Evolutionary conservation across 2,797 vertebrate species (phyloP), one percentile per base, ranked within the genome.

Genomic region (Cryptoprocta ferox): DNA sequence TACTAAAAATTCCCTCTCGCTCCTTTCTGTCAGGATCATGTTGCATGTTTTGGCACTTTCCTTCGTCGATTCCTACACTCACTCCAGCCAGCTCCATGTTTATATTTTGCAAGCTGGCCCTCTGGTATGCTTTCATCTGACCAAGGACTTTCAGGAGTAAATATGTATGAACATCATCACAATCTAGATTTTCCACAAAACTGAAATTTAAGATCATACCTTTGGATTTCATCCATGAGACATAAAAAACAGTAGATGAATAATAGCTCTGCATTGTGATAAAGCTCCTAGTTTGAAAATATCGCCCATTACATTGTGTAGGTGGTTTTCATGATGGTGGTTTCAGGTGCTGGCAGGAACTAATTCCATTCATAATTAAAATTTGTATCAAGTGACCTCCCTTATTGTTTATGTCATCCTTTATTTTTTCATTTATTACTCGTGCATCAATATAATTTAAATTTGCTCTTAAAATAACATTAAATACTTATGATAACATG

Each of bases 341-440:
- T 30, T 75, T 75, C 28, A 45, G 15, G 21, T 63, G 19, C 35
- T 84, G 30, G n/a, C 14, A 42, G 56, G 94, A 95, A 83, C 75
- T 94, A 90, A 91, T 32, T 61, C 37, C 2, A 59, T 66, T 85
- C 21, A 90, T 66, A 95, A 95, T 83, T 70, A 89, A 42, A 92
- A 78, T 11, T 81, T 56, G 3, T 71, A 88, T 48, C 35, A 95
- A 96, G 37, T 97, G 48, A 79, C 30, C 63, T 71, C 48, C 37
- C 26, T 78, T 96, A 91, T 76, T 39, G 53, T 96, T 81, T 83
- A 78, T 5, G 42, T 53, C 26, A 76, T 63, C n/a, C 5, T 79
- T 70, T 48, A 86, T 91, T 32, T 95, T 94, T 94, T 83, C 21
- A 32, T 32, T 87, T 83, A 89, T 48, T 89, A 79, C 76, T 86